phyloP scores from a whole-genome alignment of 1,140 invertebrate species.

The Macrobrachium rosenbergii region DNA sequence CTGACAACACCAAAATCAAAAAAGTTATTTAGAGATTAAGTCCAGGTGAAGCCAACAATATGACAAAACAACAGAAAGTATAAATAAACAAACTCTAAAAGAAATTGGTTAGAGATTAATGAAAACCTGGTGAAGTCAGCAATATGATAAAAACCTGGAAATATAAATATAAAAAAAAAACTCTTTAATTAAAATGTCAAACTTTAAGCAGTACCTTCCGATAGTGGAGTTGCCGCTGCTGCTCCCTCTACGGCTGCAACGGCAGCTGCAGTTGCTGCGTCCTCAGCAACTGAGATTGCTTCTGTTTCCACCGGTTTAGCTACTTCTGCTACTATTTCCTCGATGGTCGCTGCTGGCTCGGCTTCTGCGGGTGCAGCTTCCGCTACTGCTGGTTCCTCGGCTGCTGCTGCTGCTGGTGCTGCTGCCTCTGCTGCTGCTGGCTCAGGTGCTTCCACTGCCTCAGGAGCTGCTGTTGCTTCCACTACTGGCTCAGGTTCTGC shows the following conservation, averaged over 20 bases:
- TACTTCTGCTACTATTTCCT: neutral
- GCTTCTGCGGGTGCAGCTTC: neutral
- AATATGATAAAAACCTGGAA: too few species aligned
- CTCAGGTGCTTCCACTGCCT: neutral
- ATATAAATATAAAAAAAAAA: neutral
- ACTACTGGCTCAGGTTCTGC: neutral
- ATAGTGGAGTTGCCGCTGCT: neutral
- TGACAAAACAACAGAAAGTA: too few species aligned
- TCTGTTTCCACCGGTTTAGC: neutral
- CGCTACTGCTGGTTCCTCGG: neutral
- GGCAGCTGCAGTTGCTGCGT: constrained; percentile 11
- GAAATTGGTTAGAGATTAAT: too few species aligned
- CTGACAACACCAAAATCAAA: too few species aligned
- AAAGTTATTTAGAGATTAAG: too few species aligned
- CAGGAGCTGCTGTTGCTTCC: constrained; percentile 4
- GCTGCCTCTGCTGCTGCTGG: neutral
- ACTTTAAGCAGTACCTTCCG: neutral
- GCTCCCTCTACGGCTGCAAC: constrained; percentile 8
- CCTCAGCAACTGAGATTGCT: neutral
- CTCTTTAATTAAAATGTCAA: neutral
- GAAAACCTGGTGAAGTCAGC: too few species aligned
- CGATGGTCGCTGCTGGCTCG: neutral
- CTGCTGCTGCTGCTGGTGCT: neutral
- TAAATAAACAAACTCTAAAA: too few species aligned
- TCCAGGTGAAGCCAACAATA: too few species aligned